Percentiles rank a stretch among this genome's conserved stretches.
These are phyloP conservation scores for Drosophila orosa DNA, from an alignment of 1,140 invertebrate species.

Conservation along the genomic window DNA sequence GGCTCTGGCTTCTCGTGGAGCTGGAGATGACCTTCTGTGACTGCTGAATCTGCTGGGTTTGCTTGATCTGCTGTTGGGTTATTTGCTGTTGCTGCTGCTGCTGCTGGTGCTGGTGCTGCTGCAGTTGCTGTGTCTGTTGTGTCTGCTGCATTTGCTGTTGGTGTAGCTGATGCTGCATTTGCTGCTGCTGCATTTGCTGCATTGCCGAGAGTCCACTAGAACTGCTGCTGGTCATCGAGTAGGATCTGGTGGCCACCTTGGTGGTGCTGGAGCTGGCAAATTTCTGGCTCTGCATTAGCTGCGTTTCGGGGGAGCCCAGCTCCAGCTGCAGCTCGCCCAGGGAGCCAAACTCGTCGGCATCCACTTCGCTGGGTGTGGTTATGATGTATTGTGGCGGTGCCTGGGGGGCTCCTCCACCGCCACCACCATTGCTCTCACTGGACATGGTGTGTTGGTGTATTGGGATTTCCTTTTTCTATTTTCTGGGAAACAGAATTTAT, in stretches of 20 bases:
- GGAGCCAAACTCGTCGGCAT: slow-evolving; percentile 75
- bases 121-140: background rate
- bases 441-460: slow-evolving; percentile 39
- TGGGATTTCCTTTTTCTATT: background rate
- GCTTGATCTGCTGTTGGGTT: slow-evolving; percentile 28
- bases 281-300: slow-evolving; percentile 35
- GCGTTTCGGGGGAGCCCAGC: slow-evolving; percentile 45
- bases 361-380: slow-evolving; percentile 81
- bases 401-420: background rate
- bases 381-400: slow-evolving; percentile 81
- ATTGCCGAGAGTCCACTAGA: slow-evolving; percentile 23
- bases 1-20: slow-evolving; percentile 76
- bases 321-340: slow-evolving; percentile 63
- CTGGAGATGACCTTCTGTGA: slow-evolving; percentile 75
- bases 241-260: slow-evolving; percentile 74
- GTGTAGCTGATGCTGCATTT: slow-evolving; percentile 2
- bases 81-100: slow-evolving; percentile 26
- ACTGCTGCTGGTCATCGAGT: slow-evolving; percentile 68
- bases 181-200: slow-evolving; percentile 17
- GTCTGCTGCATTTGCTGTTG: slow-evolving; percentile 22
- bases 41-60: slow-evolving; percentile 29
- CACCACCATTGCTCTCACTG: slow-evolving; percentile 28
- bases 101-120: background rate
- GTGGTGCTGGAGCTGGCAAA: slow-evolving; percentile 53
- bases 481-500: slow-evolving; percentile 48